Percentiles rank a stretch among this genome's conserved stretches.
These are phyloP conservation scores for Prietella phreatophila DNA, from an alignment of 2,113 vertebrate genomes.

Conservation along the genomic window DNA sequence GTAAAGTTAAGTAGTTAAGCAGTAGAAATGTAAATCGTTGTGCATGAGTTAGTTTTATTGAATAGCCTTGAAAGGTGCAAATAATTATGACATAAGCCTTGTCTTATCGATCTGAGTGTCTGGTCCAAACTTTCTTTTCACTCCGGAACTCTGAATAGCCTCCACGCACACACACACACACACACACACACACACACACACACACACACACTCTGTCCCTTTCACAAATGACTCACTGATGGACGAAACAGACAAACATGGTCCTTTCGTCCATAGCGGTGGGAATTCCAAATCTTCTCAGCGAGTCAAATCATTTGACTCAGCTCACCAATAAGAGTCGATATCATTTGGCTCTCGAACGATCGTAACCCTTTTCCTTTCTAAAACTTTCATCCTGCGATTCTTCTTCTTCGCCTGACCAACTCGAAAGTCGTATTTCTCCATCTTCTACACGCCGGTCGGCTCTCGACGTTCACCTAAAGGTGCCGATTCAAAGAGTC, in stretches of 20 bases:
- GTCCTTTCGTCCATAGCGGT: background rate
- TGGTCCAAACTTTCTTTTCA: background rate
- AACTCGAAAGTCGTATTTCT: background rate
- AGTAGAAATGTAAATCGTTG: background rate
- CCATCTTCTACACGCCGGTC: background rate
- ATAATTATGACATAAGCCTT: background rate
- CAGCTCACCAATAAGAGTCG: background rate
- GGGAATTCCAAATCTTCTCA: background rate
- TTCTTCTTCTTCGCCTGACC: background rate
- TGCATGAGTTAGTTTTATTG: background rate
- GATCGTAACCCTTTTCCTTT: background rate
- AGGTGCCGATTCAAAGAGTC: background rate
- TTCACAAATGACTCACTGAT: background rate
- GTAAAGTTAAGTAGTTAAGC: background rate
- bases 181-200: background rate
- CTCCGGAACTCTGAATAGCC: background rate
- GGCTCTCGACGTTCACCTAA: no score
- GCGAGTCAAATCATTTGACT: background rate
- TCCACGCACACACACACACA: background rate
- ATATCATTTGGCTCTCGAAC: background rate
- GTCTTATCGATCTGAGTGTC: background rate
- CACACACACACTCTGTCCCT: background rate
- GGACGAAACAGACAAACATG: no score
- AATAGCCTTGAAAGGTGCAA: background rate
- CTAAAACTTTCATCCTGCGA: background rate